Base-by-base conservation (phyloP, 2,888 invertebrate genomes). In the Agriopis marginaria region DNA sequence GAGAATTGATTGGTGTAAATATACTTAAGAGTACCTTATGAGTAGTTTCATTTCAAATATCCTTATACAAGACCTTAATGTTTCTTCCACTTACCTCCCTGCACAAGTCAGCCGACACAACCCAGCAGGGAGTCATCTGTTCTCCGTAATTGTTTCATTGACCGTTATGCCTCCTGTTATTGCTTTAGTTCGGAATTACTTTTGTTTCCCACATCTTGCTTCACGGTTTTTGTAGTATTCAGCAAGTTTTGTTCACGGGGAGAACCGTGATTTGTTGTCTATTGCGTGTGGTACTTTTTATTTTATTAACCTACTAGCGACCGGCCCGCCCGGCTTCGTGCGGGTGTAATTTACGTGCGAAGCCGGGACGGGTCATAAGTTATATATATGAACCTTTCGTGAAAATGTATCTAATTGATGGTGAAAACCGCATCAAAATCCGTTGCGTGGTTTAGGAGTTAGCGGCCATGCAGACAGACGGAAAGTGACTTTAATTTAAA, bases 71-170 rank as follows among this genome's bases (percentile, higher is more conserved):
- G 11, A 63, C 59, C 59, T 63, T 49, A 54, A 3, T 12, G 0
- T 7, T 5, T 12, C 0, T 11, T n/a, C 6, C 17, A 4, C 2
- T 54, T 9, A 49, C 11, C 59, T 60, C 66, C 17, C 51, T 12
- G 9, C 12, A 0, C 45, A 12, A 8, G 10, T 8, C 10, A 60
- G 55, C 59, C 50, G 23, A 56, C 65, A 69, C 74, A 47, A 63
- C 56, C 51, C 71, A 58, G 63, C 59, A 54, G 80, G 80, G 82
- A 76, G 75, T 66, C 75, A 74, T 82, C 73, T 75, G 70, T 63
- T 66, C 63, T 55, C 54, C 61, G 80, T 85, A 86, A 86, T 86
- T 86, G 86, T 82, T 86, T 82, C 82, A 84, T 81, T 78, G 79
- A 75, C 77, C 80, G 80, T 79, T 79, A 77, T 75, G 72, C 75